These are phyloP conservation scores for Astur gentilis DNA, from an alignment of 2,113 vertebrate species.

Conservation along the genomic window DNA sequence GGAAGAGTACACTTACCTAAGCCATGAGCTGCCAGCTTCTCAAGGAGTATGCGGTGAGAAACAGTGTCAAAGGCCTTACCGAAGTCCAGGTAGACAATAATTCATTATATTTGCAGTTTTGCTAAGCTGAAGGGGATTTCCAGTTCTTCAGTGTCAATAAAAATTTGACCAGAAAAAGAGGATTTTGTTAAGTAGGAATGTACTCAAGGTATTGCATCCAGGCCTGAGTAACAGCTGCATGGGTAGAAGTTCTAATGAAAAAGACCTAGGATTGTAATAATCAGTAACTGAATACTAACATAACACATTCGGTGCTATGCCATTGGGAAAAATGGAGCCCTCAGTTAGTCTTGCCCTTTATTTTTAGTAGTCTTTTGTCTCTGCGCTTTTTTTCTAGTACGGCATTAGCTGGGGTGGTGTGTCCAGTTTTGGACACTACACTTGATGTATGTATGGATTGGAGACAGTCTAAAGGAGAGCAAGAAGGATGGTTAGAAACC, in stretches of 20 bases:
- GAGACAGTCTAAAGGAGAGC: neutral
- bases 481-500: neutral
- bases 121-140: neutral
- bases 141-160: neutral
- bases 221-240: neutral
- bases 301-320: neutral
- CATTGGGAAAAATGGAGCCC: neutral
- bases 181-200: neutral
- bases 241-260: neutral
- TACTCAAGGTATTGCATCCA: neutral
- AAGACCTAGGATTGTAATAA: neutral
- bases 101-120: neutral
- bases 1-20: too few relatives aligned
- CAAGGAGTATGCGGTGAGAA: too few relatives aligned
- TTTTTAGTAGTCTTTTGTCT: neutral
- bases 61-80: too few relatives aligned
- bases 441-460: neutral
- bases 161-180: neutral
- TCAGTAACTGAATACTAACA: neutral
- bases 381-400: neutral
- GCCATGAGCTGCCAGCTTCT: too few relatives aligned
- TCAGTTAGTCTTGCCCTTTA: neutral
- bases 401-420: neutral
- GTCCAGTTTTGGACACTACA: neutral
- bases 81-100: neutral